Conservation (phyloP, 2,797 vertebrate genomes). For the Rhinella marina region DNA sequence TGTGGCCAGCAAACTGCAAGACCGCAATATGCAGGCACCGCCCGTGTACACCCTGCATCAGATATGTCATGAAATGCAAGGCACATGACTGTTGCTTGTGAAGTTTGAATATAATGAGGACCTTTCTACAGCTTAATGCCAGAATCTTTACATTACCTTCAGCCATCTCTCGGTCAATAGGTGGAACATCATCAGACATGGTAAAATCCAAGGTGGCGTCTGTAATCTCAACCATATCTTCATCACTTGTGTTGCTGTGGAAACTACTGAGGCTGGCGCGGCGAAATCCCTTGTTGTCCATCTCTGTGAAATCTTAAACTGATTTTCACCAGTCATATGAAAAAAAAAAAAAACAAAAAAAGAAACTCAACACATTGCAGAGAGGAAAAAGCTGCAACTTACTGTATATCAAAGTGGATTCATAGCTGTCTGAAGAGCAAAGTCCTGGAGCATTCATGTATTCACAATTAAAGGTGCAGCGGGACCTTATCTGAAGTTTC, state of each 20-base stretch:
- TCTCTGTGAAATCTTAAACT: constrained; percentile 66
- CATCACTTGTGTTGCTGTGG: constrained; percentile 83
- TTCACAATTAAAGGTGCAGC: neutral
- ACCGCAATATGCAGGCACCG: no score
- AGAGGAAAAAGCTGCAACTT: neutral
- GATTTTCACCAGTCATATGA: neutral
- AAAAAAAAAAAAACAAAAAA: neutral
- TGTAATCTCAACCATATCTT: constrained; percentile 91
- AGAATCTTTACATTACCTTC: constrained; percentile 74
- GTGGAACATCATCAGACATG: constrained; percentile 84
- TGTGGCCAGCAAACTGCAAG: no score
- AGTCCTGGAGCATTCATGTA: neutral
- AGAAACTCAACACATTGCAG: neutral
- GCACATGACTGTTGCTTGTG: neutral
- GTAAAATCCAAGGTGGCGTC: constrained; percentile 86
- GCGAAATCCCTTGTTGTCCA: constrained; percentile 82
- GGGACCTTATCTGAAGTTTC: neutral
- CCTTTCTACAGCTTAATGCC: neutral
- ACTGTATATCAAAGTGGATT: neutral
- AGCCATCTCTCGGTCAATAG: constrained; percentile 78
- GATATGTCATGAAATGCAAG: neutral
- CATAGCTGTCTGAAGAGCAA: neutral
- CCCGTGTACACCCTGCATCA: no score
- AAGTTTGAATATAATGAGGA: neutral
- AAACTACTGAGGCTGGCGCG: constrained; percentile 81